A percentile compares a stretch with the other conserved stretches of the same genome.
These are phyloP conservation scores for Melitaea athalia DNA, from an alignment of 2,888 invertebrate genomes.

Conservation along the genomic window DNA sequence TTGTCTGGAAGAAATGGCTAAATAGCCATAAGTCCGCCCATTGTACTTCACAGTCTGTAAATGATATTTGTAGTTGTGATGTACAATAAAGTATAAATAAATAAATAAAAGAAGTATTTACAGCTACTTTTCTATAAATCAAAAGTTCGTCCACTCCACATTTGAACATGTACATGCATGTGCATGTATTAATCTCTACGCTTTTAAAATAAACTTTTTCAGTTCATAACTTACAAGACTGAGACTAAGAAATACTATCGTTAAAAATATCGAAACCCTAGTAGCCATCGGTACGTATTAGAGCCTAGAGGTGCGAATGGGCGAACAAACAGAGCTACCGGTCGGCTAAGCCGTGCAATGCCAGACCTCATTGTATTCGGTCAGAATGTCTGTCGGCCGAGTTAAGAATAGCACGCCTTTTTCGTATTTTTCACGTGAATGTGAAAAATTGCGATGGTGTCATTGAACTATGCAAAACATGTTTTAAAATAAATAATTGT, in stretches of 20 bases:
- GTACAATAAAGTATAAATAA: too few species aligned
- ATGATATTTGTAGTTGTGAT: too few species aligned
- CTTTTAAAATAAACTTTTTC: too few species aligned
- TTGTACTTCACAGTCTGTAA: too few species aligned
- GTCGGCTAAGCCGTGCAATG: conserved; percentile 31
- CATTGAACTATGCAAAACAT: conserved; percentile 22
- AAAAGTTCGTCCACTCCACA: neutral
- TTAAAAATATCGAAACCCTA: conserved; percentile 3
- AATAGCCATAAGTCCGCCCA: too few species aligned
- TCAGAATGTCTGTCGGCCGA: conserved; percentile 14
- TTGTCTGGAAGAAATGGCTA: too few species aligned
- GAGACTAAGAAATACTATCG: neutral
- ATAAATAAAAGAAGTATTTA: too few species aligned
- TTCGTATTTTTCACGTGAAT: conserved; percentile 24
- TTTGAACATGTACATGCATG: too few species aligned
- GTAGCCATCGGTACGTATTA: conserved; percentile 46
- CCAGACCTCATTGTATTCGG: conserved; percentile 27
- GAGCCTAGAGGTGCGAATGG: conserved; percentile 61
- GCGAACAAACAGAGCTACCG: conserved; percentile 63
- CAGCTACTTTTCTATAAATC: too few species aligned
- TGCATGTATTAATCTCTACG: too few species aligned
- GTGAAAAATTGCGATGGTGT: conserved; percentile 21
- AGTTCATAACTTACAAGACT: too few species aligned
- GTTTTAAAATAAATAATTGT: neutral
- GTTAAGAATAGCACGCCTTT: conserved; percentile 19